Conservation (phyloP, 2,113 vertebrate genomes). For the Artemisiospiza belli region DNA sequence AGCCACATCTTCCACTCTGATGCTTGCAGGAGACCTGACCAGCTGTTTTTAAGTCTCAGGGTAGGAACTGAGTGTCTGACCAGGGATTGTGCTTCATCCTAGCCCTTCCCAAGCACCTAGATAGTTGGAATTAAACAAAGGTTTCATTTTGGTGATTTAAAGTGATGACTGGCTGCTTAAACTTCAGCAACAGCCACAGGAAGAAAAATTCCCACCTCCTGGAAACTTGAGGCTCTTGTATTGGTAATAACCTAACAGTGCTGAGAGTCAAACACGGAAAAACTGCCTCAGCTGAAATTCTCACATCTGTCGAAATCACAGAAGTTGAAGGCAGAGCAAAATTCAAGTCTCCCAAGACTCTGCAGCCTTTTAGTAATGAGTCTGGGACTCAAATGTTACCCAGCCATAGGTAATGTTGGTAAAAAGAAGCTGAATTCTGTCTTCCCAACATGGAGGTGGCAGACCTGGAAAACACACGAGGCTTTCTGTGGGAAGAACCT, state of each 20-base stretch:
- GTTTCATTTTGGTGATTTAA: background rate
- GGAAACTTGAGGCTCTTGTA: background rate
- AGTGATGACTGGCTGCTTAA: background rate
- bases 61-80: background rate
- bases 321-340: background rate
- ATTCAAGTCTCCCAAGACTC: background rate
- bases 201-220: background rate
- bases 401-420: background rate
- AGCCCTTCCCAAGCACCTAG: background rate
- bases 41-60: background rate
- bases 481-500: background rate
- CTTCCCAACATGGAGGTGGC: background rate
- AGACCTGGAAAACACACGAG: accelerated
- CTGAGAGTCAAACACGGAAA: background rate
- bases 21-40: background rate
- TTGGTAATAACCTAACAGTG: background rate
- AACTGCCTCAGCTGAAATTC: background rate
- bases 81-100: background rate
- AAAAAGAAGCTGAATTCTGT: background rate
- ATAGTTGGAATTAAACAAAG: background rate
- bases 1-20: accelerated
- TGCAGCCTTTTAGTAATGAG: background rate
- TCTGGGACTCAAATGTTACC: background rate
- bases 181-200: background rate
- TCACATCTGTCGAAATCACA: background rate